These are phyloP conservation scores for Lycocorax pyrrhopterus DNA, from an alignment of 2,113 vertebrate genomes.

Conservation along the genomic window DNA sequence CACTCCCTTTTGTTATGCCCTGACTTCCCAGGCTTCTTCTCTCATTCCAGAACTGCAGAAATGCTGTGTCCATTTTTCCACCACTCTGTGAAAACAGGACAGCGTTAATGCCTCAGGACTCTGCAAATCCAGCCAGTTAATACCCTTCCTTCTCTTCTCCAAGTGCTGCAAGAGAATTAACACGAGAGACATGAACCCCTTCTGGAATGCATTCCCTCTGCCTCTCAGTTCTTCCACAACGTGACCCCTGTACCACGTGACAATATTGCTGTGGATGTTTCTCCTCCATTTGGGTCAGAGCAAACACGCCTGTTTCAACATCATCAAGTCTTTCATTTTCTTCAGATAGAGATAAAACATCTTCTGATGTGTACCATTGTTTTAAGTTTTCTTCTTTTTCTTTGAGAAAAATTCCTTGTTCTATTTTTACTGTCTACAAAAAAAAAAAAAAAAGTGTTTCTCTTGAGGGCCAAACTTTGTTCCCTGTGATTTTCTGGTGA, in stretches of 20 bases:
- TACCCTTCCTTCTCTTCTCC: background rate
- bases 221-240: background rate
- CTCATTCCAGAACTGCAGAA: background rate
- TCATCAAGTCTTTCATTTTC: background rate
- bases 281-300: slow-evolving; percentile 10
- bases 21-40: background rate
- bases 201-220: background rate
- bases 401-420: background rate
- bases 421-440: background rate
- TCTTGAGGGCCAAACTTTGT: background rate
- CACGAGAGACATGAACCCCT: background rate
- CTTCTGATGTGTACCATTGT: background rate
- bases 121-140: background rate
- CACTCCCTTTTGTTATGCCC: background rate
- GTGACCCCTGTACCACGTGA: background rate
- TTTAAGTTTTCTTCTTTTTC: background rate
- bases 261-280: background rate
- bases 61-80: background rate
- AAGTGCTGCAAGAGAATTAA: background rate
- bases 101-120: background rate
- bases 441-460: background rate
- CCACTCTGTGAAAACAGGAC: too few relatives aligned
- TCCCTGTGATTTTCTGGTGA: background rate
- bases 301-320: background rate
- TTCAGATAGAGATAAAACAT: background rate